A percentile compares a stretch with the other conserved stretches of the same genome.
Conservation (phyloP, 1,140 invertebrate genomes). For the Drosophila suzukii region DNA sequence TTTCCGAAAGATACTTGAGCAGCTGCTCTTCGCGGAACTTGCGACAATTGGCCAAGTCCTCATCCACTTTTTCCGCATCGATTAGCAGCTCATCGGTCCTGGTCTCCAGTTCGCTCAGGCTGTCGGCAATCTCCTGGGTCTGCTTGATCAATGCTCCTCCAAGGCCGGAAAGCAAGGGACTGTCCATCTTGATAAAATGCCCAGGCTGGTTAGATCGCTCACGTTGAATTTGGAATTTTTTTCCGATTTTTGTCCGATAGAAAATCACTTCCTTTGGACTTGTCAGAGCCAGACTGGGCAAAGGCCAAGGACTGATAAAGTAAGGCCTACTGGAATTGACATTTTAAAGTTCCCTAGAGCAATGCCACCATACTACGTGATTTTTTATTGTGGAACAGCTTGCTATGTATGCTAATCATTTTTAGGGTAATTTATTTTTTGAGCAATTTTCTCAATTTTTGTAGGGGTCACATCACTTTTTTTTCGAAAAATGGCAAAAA, state of each 20-base stretch:
- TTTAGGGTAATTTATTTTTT: no score
- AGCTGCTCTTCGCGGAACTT: conserved; percentile 48
- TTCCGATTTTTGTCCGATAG: not conserved
- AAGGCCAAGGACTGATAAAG: not conserved
- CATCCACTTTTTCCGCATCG: conserved; percentile 22
- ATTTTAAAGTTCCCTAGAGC: not conserved
- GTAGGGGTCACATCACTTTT: no score
- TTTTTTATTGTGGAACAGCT: no score
- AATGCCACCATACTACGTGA: not conserved
- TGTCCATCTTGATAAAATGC: conserved; percentile 22
- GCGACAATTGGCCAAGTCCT: conserved; percentile 25
- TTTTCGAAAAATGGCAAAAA: no score
- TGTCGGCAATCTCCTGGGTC: conserved; percentile 14
- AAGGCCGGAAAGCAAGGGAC: not conserved
- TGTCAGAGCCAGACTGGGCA: not conserved
- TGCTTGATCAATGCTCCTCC: conserved; percentile 5
- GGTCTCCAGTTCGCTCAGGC: conserved; percentile 24
- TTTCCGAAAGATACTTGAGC: conserved; percentile 50
- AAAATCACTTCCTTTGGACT: not conserved
- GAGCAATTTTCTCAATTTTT: no score
- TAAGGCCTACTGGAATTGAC: not conserved
- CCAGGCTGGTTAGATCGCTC: not conserved
- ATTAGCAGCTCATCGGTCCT: conserved; percentile 27
- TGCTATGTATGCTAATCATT: no score
- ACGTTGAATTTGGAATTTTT: conserved; percentile 49